A percentile compares a stretch with the other conserved stretches of the same genome.
Evolutionary conservation across 2,888 invertebrate species (phyloP).

Genomic region (Diplolepis rosae): DNA sequence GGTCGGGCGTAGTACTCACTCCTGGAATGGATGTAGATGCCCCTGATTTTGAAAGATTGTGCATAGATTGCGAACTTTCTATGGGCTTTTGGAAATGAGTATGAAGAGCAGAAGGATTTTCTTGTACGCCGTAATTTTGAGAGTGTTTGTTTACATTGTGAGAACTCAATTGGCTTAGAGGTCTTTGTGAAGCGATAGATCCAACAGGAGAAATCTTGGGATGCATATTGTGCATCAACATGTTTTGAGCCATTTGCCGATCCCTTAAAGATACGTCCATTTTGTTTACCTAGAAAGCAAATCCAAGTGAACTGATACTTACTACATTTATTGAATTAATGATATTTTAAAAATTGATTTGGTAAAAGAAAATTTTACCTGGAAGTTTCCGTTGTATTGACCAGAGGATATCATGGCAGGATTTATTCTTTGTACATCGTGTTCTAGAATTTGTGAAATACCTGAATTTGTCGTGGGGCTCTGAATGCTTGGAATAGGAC

Average conservation of each 20-base stretch:
- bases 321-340: too few relatives aligned
- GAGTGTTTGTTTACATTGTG: slow-evolving; percentile 70
- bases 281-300: slow-evolving; percentile 49
- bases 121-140: slow-evolving; percentile 63
- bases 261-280: slow-evolving; percentile 58
- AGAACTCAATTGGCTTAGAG: slow-evolving; percentile 72
- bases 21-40: slow-evolving; percentile 55
- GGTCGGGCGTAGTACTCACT: slow-evolving; percentile 72
- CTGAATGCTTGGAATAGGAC: slow-evolving; percentile 68
- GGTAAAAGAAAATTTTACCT: slow-evolving; percentile 51
- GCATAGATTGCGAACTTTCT: slow-evolving; percentile 72
- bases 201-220: slow-evolving; percentile 75
- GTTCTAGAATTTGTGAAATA: slow-evolving; percentile 62
- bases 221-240: slow-evolving; percentile 64
- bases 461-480: slow-evolving; percentile 59
- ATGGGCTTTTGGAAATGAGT: slow-evolving; percentile 69
- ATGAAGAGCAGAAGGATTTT: slow-evolving; percentile 61
- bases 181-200: slow-evolving; percentile 75
- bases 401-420: slow-evolving; percentile 54
- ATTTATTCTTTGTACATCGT: slow-evolving; percentile 68
- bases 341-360: background rate
- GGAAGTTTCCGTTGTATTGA: slow-evolving; percentile 68
- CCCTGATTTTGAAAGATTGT: slow-evolving; percentile 68
- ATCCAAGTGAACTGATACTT: too few relatives aligned
- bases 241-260: slow-evolving; percentile 61